Conservation (phyloP, 1,140 invertebrate species). For the Trichonephila inaurata region DNA sequence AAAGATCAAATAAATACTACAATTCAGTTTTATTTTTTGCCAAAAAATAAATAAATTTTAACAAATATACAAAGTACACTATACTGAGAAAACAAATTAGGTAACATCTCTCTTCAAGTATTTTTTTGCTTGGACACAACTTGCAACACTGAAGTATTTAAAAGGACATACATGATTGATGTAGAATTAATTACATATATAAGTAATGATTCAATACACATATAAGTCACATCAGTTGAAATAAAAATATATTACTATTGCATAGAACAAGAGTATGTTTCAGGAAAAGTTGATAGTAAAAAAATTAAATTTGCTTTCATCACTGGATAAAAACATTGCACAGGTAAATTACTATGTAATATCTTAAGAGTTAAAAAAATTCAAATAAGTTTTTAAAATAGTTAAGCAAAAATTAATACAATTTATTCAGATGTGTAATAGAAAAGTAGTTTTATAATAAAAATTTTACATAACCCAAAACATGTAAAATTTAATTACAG, state of each 20-base stretch:
- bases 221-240: neutral
- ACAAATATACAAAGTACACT: too few relatives aligned
- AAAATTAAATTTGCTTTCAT: neutral
- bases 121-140: constrained; percentile 55
- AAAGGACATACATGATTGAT: constrained; percentile 57
- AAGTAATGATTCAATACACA: constrained; percentile 25
- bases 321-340: neutral
- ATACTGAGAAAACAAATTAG: too few relatives aligned
- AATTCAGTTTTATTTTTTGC: too few relatives aligned
- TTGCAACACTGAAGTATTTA: constrained; percentile 28
- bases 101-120: neutral
- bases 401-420: too few relatives aligned
- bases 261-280: neutral
- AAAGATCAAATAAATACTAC: too few relatives aligned
- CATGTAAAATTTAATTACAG: neutral
- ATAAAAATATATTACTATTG: neutral
- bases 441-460: neutral
- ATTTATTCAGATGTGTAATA: too few relatives aligned
- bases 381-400: too few relatives aligned
- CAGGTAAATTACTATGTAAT: neutral
- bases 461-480: neutral
- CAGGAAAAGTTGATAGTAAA: neutral
- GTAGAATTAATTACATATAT: neutral
- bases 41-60: too few relatives aligned
- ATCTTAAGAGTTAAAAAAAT: neutral